phyloP scores from a whole-genome alignment of 2,113 vertebrate species.

The Callopanchax toddi region DNA sequence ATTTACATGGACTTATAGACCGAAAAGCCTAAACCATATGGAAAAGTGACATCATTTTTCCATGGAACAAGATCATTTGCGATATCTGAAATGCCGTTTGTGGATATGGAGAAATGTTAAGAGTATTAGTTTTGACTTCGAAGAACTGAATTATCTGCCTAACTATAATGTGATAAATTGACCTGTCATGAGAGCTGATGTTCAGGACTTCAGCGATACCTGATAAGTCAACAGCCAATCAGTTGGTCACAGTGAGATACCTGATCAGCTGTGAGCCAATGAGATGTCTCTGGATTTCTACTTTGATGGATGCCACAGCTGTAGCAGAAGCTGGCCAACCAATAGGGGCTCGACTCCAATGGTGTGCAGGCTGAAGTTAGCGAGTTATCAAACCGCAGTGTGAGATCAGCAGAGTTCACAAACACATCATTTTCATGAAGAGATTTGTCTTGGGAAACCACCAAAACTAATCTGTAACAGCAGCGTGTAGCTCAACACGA shows the following conservation, averaged over 20 bases:
- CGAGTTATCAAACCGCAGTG: constrained; percentile 23
- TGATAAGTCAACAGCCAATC: constrained; percentile 60
- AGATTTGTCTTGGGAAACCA: constrained; percentile 33
- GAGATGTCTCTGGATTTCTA: constrained; percentile 24
- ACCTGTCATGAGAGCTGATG: constrained; percentile 48
- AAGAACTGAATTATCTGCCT: not conserved
- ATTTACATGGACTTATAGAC: no score
- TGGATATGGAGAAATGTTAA: no score
- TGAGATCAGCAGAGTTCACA: constrained; percentile 21
- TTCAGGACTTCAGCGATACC: constrained; percentile 52
- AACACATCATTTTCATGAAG: constrained; percentile 19
- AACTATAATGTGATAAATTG: not conserved
- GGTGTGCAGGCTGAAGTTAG: constrained; percentile 25
- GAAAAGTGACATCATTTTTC: no score
- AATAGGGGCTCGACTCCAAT: constrained; percentile 12
- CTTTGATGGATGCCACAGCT: constrained; percentile 54
- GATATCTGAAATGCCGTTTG: no score
- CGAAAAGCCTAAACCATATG: no score
- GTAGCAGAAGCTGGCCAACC: constrained; percentile 24
- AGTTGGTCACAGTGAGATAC: constrained; percentile 38
- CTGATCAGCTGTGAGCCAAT: constrained; percentile 66
- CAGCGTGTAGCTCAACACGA: constrained; percentile 3
- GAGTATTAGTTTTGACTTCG: no score
- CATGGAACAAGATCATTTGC: no score
- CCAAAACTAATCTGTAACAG: constrained; percentile 25